Base-by-base conservation (phyloP, 2,888 invertebrate genomes). In the Fragum whitleyi region DNA sequence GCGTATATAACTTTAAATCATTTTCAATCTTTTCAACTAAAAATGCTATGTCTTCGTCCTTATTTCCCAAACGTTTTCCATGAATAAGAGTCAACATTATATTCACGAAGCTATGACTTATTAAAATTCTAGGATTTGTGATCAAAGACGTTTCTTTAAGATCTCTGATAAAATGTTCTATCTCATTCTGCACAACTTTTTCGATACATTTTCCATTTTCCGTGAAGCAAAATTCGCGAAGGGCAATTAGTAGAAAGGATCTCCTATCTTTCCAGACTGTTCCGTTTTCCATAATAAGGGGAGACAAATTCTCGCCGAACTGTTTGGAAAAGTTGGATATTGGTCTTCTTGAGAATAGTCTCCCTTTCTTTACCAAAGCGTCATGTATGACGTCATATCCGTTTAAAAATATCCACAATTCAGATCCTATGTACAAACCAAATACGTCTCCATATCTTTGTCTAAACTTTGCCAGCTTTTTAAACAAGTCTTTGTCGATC, bases 381-480 rank as follows among this genome's bases (percentile, higher is more conserved):
- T 83, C 78, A 28, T 80, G 69, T 21, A 83, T 78, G 3, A 47
- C 73, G 2, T 80, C 77, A 42, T 76, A 78, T n/a, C 83, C 83
- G 55, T 83, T 83, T 19, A 80, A 42, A 55, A 83, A 77, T 2
- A 83, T 57, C 11, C 57, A 67, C 21, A 79, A 53, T 29, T 83
- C 77, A 11, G 29, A 70, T 5, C 83, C 83, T 9, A 74, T 53
- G 47, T 83, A 83, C 23, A 83, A 21, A 32, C 61, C 67, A n/a
- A 69, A 83, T 2, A 83, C 51, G 28, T 83, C 80, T 16, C 80
- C 83, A 47, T 83, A 83, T 51, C 59, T 62, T 36, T 65, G 26
- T 21, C 78, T 28, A 14, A 83, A 28, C 2, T 59, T 55, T 2
- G 61, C 55, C 1, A 83, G 53, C 23, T 28, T 68, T 6, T 42